A percentile compares a stretch with the other conserved stretches of the same genome.
These are phyloP conservation scores for Scaptomyza cyrtandrae DNA, from an alignment of 2,888 invertebrate genomes.

Conservation along the genomic window DNA sequence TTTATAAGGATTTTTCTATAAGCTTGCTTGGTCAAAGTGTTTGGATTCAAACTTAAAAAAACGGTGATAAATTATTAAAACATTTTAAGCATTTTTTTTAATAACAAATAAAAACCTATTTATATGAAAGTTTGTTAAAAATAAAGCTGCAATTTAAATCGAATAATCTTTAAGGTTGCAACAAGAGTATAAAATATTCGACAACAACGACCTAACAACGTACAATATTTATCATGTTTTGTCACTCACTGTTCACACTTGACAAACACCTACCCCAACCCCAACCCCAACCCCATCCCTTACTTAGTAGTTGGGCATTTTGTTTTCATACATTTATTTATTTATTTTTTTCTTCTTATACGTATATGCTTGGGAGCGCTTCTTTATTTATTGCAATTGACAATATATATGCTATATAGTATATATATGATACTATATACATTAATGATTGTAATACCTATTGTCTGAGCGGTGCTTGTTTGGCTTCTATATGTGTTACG, in stretches of 20 bases:
- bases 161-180: not conserved
- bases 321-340: slow-evolving; percentile 45
- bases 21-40: no score
- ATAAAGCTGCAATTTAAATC: no score
- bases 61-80: no score
- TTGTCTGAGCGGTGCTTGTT: slow-evolving; percentile 35
- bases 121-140: no score
- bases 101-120: no score
- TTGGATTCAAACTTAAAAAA: no score
- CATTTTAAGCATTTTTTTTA: no score
- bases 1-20: no score
- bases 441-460: slow-evolving; percentile 34
- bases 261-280: slow-evolving; percentile 9
- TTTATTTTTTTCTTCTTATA: slow-evolving; percentile 55
- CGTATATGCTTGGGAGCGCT: slow-evolving; percentile 45
- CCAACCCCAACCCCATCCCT: no score
- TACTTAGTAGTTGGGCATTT: slow-evolving; percentile 37
- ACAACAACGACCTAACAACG: no score
- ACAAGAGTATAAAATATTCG: slow-evolving; percentile 11
- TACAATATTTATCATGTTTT: not conserved
- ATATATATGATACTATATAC: no score
- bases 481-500: slow-evolving; percentile 53
- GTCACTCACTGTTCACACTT: slow-evolving; percentile 1
- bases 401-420: slow-evolving; percentile 57
- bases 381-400: slow-evolving; percentile 40